Evolutionary conservation across 2,888 invertebrate species (phyloP).

Genomic region (Cephus pygmeus): DNA sequence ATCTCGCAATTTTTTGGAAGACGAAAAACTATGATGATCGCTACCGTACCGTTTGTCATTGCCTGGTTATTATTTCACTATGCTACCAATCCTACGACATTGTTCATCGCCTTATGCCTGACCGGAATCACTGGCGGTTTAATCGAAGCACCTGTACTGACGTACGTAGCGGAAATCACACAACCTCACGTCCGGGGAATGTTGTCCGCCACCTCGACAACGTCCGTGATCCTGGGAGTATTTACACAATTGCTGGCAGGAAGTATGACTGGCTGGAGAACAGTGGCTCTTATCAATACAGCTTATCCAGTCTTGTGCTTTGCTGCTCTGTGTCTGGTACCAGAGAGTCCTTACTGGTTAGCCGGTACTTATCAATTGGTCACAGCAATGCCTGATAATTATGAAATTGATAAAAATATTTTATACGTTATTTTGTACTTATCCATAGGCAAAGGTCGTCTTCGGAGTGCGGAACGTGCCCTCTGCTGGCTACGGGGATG

Average conservation of each 20-base stretch:
- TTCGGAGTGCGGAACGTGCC: constrained; percentile 75
- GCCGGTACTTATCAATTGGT: constrained; percentile 65
- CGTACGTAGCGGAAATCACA: constrained; percentile 86
- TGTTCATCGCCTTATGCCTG: constrained; percentile 78
- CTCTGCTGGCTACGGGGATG: constrained; percentile 85
- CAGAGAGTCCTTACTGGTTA: constrained; percentile 87
- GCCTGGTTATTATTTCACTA: constrained; percentile 82
- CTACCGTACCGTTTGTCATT: constrained; percentile 73
- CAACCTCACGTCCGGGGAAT: constrained; percentile 83
- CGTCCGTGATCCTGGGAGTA: constrained; percentile 80
- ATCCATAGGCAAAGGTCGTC: constrained; percentile 68
- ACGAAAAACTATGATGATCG: constrained; percentile 74
- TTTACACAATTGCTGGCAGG: constrained; percentile 82
- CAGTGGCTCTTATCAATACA: constrained; percentile 77
- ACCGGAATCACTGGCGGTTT: constrained; percentile 83
- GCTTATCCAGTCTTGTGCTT: constrained; percentile 75
- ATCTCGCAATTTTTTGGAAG: constrained; percentile 80
- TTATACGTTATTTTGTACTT: background rate
- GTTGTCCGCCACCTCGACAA: constrained; percentile 79
- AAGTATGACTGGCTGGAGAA: constrained; percentile 77
- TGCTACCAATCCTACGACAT: constrained; percentile 71
- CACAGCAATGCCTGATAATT: background rate
- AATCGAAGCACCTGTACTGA: constrained; percentile 84
- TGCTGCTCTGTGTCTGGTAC: constrained; percentile 76
- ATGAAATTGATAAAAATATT: background rate